These are phyloP conservation scores for Ectobius pallidus DNA, from an alignment of 2,888 invertebrate genomes.

Conservation along the genomic window DNA sequence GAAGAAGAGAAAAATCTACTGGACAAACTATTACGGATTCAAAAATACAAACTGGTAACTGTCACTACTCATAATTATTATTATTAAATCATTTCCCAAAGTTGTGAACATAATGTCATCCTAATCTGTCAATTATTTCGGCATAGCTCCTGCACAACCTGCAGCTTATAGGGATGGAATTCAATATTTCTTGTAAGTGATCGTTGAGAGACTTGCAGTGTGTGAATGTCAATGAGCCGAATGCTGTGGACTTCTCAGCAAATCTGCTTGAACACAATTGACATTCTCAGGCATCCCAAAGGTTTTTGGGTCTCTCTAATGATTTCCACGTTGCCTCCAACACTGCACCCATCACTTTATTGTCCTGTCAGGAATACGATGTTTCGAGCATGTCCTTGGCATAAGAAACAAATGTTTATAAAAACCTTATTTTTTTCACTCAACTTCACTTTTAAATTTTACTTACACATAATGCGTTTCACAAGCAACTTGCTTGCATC, in stretches of 20 bases:
- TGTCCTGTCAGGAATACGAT: not conserved
- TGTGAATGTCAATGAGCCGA: slow-evolving; percentile 1
- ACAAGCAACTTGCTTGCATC: no score
- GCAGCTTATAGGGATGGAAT: not conserved
- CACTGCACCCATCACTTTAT: not conserved
- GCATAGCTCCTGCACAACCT: not conserved
- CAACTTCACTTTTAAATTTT: no score
- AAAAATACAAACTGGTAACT: slow-evolving; percentile 20
- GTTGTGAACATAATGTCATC: not conserved
- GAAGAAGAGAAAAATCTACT: slow-evolving; percentile 55
- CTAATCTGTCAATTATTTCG: not conserved
- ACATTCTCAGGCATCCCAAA: not conserved
- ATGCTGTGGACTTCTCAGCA: not conserved
- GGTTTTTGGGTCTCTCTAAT: not conserved
- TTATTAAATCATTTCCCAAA: not conserved
- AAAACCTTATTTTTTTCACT: no score
- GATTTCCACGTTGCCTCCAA: slow-evolving; percentile 5
- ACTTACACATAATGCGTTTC: no score
- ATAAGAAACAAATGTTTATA: no score
- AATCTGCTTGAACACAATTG: not conserved
- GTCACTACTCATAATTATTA: no score
- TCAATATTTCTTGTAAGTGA: not conserved
- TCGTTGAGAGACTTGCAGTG: not conserved
- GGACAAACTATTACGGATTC: slow-evolving; percentile 11
- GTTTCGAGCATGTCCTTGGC: not conserved